Base-by-base conservation (phyloP, 1,140 invertebrate species). In the Drosophila guanche region DNA sequence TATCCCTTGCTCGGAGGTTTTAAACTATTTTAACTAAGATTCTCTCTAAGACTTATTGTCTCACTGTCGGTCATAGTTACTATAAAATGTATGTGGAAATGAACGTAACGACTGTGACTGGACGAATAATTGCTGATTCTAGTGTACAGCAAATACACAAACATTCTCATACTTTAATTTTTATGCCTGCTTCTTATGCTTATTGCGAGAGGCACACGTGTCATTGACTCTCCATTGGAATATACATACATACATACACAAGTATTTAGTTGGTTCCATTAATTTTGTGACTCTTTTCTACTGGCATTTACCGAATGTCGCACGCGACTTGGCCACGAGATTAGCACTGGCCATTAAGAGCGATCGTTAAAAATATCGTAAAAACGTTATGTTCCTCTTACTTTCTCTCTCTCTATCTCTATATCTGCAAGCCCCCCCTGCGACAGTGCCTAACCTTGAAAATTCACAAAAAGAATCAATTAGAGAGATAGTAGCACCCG, bases 401-500 rank as follows among this genome's bases (percentile, higher is more conserved):
- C n/a, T 10, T 48, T 1, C 5, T 48, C 12, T 23, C 5, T n/a
- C 7, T 29, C 7, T 27, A 37, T 27, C 23, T 27, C 4, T 1
- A 10, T 10, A 10, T 40, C n/a, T 27, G 5, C 25, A 6, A 6
- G 6, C 5, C 33, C 33, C 33, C 33, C 33, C 22, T 10, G 14
- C 8, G 22, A 5, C 27, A 43, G 63, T 23, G 62, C 62, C 62
- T 43, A 69, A 69, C 76, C 57, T 78, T 65, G 53, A 56, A 69
- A 76, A 58, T 52, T 48, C 20, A 45, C 47, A 10, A 61, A 62
- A 54, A 63, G 54, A 52, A 79, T 68, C 76, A 76, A 76, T 85
- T 79, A 61, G 71, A 76, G 51, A 76, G 76, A 79, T 76, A 79
- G 79, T 61, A 65, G 54, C 23, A 48, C 25, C 25, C 62, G 54